These are phyloP conservation scores for Serinus canaria DNA, from an alignment of 2,113 vertebrate genomes.

Conservation along the genomic window DNA sequence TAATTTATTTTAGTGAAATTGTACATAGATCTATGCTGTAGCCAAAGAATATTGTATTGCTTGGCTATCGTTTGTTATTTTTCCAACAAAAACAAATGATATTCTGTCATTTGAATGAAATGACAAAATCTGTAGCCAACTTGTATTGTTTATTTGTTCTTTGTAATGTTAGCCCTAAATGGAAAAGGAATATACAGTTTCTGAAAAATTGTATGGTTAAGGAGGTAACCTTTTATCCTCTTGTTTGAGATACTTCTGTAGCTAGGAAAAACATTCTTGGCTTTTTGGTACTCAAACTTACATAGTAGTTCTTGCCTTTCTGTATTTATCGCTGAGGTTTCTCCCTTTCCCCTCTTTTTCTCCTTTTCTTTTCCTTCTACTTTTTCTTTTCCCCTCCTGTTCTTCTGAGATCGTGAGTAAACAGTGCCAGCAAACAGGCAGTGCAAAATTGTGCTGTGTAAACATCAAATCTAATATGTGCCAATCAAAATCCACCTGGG, in stretches of 20 bases:
- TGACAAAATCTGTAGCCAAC: background rate
- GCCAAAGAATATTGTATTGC: background rate
- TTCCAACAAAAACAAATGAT: background rate
- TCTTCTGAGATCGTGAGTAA: background rate
- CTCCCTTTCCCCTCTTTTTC: background rate
- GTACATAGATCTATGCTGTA: background rate
- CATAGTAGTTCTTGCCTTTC: background rate
- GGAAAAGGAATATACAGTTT: background rate
- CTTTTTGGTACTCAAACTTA: background rate
- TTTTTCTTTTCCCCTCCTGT: background rate
- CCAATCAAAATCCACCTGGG: background rate
- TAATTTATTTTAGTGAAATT: constrained; percentile 11
- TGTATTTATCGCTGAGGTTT: background rate
- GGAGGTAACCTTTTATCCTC: background rate
- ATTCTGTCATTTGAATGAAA: background rate
- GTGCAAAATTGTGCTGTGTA: background rate
- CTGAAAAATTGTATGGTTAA: background rate
- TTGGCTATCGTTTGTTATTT: background rate
- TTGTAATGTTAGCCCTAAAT: background rate
- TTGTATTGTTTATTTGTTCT: constrained; percentile 18
- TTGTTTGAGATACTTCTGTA: background rate
- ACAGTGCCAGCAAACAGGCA: background rate
- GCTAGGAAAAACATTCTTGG: background rate
- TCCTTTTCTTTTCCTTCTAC: background rate
- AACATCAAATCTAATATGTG: background rate